Percentiles rank a stretch among this genome's conserved stretches.
Conservation (phyloP, 2,888 invertebrate species). For the Cheilosia urbana region DNA sequence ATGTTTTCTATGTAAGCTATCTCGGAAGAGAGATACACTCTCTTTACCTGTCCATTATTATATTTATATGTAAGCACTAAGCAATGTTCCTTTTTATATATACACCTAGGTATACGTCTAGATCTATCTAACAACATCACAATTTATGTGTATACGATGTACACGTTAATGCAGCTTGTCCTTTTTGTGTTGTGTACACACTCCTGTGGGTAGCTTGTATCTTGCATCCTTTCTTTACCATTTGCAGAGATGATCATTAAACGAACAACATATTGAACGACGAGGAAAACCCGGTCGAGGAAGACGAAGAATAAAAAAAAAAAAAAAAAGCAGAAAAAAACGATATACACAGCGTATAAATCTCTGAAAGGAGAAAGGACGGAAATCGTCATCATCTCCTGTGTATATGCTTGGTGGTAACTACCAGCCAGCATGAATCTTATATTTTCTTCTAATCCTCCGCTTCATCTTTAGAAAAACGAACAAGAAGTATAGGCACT, state of each 20-base stretch:
- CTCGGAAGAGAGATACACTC: constrained; percentile 65
- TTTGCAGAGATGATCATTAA: constrained; percentile 59
- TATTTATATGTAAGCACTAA: constrained; percentile 71
- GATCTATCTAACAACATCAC: constrained; percentile 72
- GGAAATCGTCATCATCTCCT: constrained; percentile 59
- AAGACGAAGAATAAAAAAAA: constrained; percentile 26
- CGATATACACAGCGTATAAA: constrained; percentile 69
- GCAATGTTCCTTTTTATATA: constrained; percentile 63
- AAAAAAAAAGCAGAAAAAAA: constrained; percentile 26
- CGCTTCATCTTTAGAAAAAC: constrained; percentile 55
- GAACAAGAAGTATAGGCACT: constrained; percentile 16
- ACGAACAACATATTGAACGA: constrained; percentile 46
- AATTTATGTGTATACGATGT: constrained; percentile 67
- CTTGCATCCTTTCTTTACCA: constrained; percentile 60
- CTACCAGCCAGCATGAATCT: constrained; percentile 62
- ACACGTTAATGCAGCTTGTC: constrained; percentile 52
- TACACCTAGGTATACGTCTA: constrained; percentile 44
- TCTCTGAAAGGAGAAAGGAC: constrained; percentile 72
- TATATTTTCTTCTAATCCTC: constrained; percentile 74
- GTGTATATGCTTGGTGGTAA: constrained; percentile 36
- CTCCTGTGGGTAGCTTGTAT: constrained; percentile 57
- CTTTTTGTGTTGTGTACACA: constrained; percentile 52
- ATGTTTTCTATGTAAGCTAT: constrained; percentile 73
- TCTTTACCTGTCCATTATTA: constrained; percentile 72
- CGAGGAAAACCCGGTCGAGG: constrained; percentile 45